Conservation (phyloP, 2,113 vertebrate species). For the Myotis davidii region DNA sequence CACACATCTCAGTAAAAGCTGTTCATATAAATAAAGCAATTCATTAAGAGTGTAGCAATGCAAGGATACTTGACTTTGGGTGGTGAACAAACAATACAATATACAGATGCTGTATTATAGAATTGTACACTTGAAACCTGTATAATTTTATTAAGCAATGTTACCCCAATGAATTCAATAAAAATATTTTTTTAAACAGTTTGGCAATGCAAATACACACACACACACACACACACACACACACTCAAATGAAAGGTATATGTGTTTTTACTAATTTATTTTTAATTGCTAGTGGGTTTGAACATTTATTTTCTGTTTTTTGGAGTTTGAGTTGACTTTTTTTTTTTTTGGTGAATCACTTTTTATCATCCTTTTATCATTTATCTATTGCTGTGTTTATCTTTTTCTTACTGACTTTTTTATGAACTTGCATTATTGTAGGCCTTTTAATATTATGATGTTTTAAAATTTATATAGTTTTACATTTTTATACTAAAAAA, state of each 20-base stretch:
- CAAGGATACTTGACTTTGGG: background rate
- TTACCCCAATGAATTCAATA: background rate
- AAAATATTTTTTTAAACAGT: background rate
- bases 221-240: no score
- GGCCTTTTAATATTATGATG: background rate
- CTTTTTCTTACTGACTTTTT: slow-evolving; percentile 39
- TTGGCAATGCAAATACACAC: background rate
- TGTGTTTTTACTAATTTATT: slow-evolving; percentile 1
- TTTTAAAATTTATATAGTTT: slow-evolving; percentile 41
- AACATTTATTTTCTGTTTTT: background rate
- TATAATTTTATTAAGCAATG: background rate
- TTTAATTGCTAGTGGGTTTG: background rate
- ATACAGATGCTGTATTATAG: background rate
- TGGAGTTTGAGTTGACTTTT: background rate
- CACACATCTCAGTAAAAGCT: background rate
- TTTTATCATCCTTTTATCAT: slow-evolving; percentile 17
- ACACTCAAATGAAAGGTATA: background rate
- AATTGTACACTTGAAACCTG: background rate
- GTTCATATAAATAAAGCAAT: background rate
- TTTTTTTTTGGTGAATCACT: background rate
- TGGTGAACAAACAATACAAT: background rate
- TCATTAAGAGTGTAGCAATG: background rate
- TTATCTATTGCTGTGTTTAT: background rate
- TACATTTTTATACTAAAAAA: background rate
- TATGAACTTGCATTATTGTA: background rate